Conservation (phyloP, 2,113 vertebrate genomes). For the Thamnophis sirtalis region DNA sequence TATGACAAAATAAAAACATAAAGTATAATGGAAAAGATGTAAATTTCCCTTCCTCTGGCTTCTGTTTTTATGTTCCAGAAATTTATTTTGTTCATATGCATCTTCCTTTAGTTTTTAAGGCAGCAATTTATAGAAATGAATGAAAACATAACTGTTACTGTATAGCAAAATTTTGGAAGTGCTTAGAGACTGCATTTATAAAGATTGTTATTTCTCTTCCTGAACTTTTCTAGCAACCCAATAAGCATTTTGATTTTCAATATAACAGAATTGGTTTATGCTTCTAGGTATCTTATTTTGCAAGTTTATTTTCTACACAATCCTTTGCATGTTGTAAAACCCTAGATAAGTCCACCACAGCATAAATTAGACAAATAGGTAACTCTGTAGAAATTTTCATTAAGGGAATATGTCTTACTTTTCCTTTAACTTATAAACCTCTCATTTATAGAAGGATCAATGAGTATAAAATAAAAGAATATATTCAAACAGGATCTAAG, state of each 20-base stretch:
- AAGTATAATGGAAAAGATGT: conserved; percentile 11
- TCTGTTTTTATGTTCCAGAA: background rate
- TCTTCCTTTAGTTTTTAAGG: background rate
- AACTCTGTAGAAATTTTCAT: conserved; percentile 58
- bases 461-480: conserved; percentile 62
- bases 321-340: conserved; percentile 51
- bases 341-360: conserved; percentile 56
- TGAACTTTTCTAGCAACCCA: background rate
- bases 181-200: background rate
- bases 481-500: conserved; percentile 58
- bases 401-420: conserved; percentile 43
- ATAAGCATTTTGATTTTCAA: background rate
- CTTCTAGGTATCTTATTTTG: conserved; percentile 47
- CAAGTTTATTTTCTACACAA: conserved; percentile 49
- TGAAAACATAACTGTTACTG: background rate
- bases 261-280: conserved; percentile 25
- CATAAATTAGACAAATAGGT: conserved; percentile 69
- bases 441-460: conserved; percentile 43
- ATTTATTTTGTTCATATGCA: background rate
- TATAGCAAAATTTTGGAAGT: background rate
- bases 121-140: background rate
- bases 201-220: background rate
- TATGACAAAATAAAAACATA: conserved; percentile 19
- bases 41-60: background rate
- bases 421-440: background rate